Evolutionary conservation across 2,888 invertebrate genomes (phyloP), one percentile per base, ranked within the genome.

Genomic region (Microdon myrmicae): DNA sequence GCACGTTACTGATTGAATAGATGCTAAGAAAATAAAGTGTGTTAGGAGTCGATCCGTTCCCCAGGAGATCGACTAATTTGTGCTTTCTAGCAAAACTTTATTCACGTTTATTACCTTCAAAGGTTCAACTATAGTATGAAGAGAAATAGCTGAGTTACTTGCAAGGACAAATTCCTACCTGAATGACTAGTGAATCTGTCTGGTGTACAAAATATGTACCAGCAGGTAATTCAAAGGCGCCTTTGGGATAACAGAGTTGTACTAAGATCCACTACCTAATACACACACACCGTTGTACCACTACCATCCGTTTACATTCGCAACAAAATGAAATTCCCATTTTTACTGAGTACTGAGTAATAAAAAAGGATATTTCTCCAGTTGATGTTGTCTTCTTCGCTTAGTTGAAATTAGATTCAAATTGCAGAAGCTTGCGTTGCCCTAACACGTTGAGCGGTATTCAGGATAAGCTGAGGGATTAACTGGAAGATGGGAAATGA

Each of bases 291-390:
- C 2, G n/a, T n/a, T 17, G 4, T 4, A 14, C 26, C 17, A 22
- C 28, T n/a, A 32, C 17, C 16, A 9, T 9, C 39, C 38, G 34
- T 45, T 32, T 34, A 58, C 44, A 26, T 44, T 43, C 26, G 20
- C 32, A 51, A 51, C 44, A 37, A 49, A 56, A 56, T 56, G 12
- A 58, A 51, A 44, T 51, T 44, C 37, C 20, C 16, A 51, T 51
- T 51, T 51, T 38, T 58, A 37, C 44, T 38, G 14, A 26, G 51
- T 43, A 14, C n/a, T 9, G 37, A 28, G 44, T 43, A 43, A 23
- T 31, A 44, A 43, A 37, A 29, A 19, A 43, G 34, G 37, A 41
- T 43, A 49, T 56, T 49, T 10, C 10, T 9, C 6, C 7, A 12
- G 12, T 14, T 31, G 17, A 29, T 10, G 12, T 34, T 16, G n/a